A percentile compares a stretch with the other conserved stretches of the same genome.
Evolutionary conservation across 2,113 vertebrate genomes (phyloP).

Genomic region (Cyphomyrus discorhynchus): DNA sequence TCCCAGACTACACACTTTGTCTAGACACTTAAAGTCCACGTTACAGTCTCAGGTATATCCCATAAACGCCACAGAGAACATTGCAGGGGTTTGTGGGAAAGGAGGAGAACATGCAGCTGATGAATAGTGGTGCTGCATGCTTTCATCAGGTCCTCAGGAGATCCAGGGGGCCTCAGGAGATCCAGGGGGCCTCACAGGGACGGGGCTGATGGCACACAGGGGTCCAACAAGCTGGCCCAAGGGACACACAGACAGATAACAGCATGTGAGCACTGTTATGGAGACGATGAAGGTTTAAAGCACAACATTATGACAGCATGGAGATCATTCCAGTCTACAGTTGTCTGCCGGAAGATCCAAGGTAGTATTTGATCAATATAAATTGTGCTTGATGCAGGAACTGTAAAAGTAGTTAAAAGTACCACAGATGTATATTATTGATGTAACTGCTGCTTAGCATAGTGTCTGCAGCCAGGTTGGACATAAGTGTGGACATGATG

Average conservation of each 20-base stretch:
- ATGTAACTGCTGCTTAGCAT: not conserved
- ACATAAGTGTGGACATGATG: not conserved
- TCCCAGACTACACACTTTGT: conserved; percentile 49
- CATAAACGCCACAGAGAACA: conserved; percentile 61
- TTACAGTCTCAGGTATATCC: conserved; percentile 77
- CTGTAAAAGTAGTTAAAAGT: not conserved
- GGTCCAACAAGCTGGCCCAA: not conserved
- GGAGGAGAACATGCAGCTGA: conserved; percentile 37
- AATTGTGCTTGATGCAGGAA: not conserved
- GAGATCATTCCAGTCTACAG: not conserved
- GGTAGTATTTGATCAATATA: not conserved
- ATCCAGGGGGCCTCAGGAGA: not conserved
- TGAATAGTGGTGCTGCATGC: not conserved
- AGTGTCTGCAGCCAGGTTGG: not conserved
- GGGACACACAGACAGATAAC: not conserved
- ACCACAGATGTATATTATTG: not conserved
- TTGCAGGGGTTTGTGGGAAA: conserved; percentile 52
- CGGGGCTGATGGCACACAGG: not conserved
- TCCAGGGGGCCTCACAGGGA: not conserved
- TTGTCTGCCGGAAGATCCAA: not conserved
- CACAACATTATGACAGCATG: not conserved
- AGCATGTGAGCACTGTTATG: not conserved
- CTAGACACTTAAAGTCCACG: conserved; percentile 70
- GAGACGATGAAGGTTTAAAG: not conserved
- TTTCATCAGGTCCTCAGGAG: not conserved